Percentiles rank a stretch among this genome's conserved stretches.
phyloP scores from a whole-genome alignment of 2,888 invertebrate species.

The Tetragonula carbonaria region DNA sequence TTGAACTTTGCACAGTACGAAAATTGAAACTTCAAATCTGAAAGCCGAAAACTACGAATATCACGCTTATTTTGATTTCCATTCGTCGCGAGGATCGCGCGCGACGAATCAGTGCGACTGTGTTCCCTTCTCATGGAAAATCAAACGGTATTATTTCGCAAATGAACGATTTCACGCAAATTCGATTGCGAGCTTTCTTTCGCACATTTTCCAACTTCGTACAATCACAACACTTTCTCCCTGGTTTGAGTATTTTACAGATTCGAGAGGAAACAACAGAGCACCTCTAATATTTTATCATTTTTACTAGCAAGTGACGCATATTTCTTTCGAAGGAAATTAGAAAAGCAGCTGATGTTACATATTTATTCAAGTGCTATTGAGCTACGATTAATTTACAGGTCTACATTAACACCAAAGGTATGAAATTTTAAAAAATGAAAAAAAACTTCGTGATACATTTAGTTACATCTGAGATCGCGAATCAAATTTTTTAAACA shows the following conservation, averaged over 20 bases:
- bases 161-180: conserved; percentile 51
- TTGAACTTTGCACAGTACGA: neutral
- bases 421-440: too few species aligned
- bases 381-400: too few species aligned
- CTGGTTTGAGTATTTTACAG: neutral
- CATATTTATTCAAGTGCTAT: too few species aligned
- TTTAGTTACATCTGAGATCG: too few species aligned
- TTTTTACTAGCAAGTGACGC: neutral
- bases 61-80: neutral
- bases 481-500: too few species aligned
- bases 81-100: neutral
- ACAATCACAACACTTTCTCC: neutral
- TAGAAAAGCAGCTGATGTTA: too few species aligned
- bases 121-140: conserved; percentile 33
- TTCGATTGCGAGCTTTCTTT: conserved; percentile 41
- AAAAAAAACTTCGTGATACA: too few species aligned
- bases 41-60: conserved; percentile 7
- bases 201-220: conserved; percentile 3
- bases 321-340: too few species aligned
- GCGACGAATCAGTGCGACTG: conserved; percentile 9
- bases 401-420: too few species aligned
- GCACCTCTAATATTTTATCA: neutral
- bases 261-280: neutral
- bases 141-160: conserved; percentile 41
- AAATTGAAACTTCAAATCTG: conserved; percentile 9